These are phyloP conservation scores for Crotophaga sulcirostris DNA, from an alignment of 2,113 vertebrate genomes.

Conservation along the genomic window DNA sequence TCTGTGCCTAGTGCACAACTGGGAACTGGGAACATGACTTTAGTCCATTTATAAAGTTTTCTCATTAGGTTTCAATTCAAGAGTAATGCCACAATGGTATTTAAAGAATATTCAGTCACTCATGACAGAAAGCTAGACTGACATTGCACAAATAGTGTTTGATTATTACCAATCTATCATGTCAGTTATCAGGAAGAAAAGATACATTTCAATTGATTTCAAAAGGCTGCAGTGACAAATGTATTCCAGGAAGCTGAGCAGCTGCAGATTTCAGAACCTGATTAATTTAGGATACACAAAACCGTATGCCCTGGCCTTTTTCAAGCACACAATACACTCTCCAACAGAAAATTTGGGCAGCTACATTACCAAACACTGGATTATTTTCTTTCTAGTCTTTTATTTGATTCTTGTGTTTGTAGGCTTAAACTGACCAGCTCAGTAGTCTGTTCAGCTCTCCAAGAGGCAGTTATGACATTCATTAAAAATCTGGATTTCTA, in stretches of 20 bases:
- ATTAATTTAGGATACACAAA: slow-evolving; percentile 27
- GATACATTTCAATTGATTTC: slow-evolving; percentile 67
- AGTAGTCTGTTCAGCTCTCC: not conserved
- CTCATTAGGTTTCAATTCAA: slow-evolving; percentile 45
- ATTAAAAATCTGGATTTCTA: not conserved
- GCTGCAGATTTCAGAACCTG: slow-evolving; percentile 11
- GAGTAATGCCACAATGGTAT: slow-evolving; percentile 23
- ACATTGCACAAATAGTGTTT: slow-evolving; percentile 46
- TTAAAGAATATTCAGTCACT: slow-evolving; percentile 57
- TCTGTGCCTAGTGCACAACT: not conserved
- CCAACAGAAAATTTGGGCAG: not conserved
- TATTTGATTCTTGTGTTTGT: not conserved
- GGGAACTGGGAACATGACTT: slow-evolving; percentile 31
- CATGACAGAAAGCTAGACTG: slow-evolving; percentile 46
- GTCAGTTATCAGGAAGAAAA: slow-evolving; percentile 41
- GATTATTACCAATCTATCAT: slow-evolving; percentile 67
- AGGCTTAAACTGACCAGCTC: not conserved
- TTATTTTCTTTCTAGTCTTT: slow-evolving; percentile 9
- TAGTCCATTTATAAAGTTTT: slow-evolving; percentile 48
- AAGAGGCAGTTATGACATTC: not conserved
- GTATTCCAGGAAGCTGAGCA: not conserved
- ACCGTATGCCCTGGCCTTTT: not conserved
- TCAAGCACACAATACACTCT: not conserved
- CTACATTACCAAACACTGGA: not conserved
- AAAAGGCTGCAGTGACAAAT: slow-evolving; percentile 39